Percentiles rank a stretch among this genome's conserved stretches.
Evolutionary conservation across 1,140 invertebrate genomes (phyloP).

Genomic region (Heliothis virescens): DNA sequence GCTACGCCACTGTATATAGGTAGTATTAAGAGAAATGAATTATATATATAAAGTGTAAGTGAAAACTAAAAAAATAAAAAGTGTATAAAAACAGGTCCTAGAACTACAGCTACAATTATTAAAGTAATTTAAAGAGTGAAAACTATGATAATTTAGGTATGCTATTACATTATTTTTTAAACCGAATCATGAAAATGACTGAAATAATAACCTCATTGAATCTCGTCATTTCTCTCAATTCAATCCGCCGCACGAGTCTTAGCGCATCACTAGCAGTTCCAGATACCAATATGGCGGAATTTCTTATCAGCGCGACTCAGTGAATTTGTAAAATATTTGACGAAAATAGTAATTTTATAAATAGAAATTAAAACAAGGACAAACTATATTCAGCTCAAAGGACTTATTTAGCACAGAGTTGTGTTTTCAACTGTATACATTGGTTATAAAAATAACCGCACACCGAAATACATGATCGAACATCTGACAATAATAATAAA

Average conservation of each 20-base stretch:
- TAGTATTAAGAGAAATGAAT: too few species aligned
- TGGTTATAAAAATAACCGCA: slow-evolving; percentile 45
- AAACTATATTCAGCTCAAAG: slow-evolving; percentile 42
- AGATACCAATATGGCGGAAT: slow-evolving; percentile 68
- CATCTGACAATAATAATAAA: slow-evolving; percentile 63
- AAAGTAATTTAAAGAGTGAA: too few species aligned
- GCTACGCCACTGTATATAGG: too few species aligned
- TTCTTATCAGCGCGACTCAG: slow-evolving; percentile 56
- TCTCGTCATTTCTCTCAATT: neutral
- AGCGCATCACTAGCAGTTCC: slow-evolving; percentile 28
- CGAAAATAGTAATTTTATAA: slow-evolving; percentile 53
- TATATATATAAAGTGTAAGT: too few species aligned
- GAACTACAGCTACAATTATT: too few species aligned
- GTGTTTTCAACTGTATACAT: slow-evolving; percentile 42
- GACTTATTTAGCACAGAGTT: slow-evolving; percentile 37
- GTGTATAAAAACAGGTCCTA: too few species aligned
- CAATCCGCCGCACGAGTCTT: too few species aligned
- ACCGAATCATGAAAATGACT: too few species aligned
- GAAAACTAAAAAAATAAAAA: too few species aligned
- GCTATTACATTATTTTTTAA: too few species aligned
- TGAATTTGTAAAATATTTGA: slow-evolving; percentile 52
- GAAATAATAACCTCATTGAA: too few species aligned
- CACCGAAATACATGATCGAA: slow-evolving; percentile 39
- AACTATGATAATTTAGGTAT: too few species aligned
- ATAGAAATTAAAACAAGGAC: slow-evolving; percentile 51